These are phyloP conservation scores for Thysanoteuthis rhombus DNA, from an alignment of 2,888 invertebrate genomes.

Conservation along the genomic window DNA sequence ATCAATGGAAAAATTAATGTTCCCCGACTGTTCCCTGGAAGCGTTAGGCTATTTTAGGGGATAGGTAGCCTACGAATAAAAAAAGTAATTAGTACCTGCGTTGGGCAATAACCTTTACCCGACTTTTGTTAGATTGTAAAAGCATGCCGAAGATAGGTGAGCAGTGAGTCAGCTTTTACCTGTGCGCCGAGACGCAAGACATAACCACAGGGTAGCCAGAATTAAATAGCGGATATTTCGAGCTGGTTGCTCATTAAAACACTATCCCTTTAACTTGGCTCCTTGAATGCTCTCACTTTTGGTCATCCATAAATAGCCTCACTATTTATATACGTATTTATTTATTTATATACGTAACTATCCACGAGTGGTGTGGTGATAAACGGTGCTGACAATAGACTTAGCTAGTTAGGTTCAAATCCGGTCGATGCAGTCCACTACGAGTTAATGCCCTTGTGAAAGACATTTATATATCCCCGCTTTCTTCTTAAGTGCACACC, in stretches of 20 bases:
- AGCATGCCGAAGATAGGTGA: background rate
- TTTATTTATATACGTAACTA: no score
- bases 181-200: background rate
- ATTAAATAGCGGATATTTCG: background rate
- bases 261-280: background rate
- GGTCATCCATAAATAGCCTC: no score
- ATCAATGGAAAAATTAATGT: background rate
- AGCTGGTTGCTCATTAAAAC: background rate
- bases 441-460: no score
- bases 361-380: no score
- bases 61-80: background rate
- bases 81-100: background rate
- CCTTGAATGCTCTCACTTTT: background rate
- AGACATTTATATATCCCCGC: no score
- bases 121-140: background rate
- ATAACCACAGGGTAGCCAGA: background rate
- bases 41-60: background rate
- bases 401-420: no score
- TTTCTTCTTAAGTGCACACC: no score
- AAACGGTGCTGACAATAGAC: no score
- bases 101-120: background rate
- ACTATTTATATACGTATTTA: no score
- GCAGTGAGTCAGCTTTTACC: background rate
- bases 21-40: background rate
- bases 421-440: no score